Percentiles rank a stretch among this genome's conserved stretches.
Evolutionary conservation across 2,797 vertebrate species (phyloP).

Genomic region (Tiaroga cobitis): DNA sequence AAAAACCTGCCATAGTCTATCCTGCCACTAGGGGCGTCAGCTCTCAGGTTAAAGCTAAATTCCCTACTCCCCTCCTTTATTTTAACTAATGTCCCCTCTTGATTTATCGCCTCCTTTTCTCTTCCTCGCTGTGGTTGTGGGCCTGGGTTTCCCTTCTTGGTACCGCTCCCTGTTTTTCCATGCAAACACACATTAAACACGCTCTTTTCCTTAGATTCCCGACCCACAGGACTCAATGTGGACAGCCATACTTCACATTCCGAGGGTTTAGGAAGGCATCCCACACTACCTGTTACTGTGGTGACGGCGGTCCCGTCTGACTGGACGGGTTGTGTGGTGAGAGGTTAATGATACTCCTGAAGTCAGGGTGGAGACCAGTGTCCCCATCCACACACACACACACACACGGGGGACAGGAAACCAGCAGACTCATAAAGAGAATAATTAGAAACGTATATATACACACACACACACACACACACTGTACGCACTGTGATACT

Average conservation of each 20-base stretch:
- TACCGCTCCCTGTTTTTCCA: conserved; percentile 68
- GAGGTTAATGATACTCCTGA: conserved; percentile 71
- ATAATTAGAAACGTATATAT: conserved; percentile 81
- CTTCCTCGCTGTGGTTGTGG: conserved; percentile 62
- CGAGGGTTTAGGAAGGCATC: conserved; percentile 49
- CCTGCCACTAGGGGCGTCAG: background rate
- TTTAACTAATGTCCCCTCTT: conserved; percentile 16
- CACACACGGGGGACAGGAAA: conserved; percentile 68
- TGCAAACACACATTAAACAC: conserved; percentile 57
- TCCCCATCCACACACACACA: conserved; percentile 47
- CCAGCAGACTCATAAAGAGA: conserved; percentile 75
- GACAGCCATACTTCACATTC: conserved; percentile 60
- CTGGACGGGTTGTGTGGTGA: conserved; percentile 42
- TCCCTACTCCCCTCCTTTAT: background rate
- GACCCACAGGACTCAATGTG: conserved; percentile 19
- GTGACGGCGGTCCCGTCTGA: conserved; percentile 58
- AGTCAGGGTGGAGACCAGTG: conserved; percentile 53
- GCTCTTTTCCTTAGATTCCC: conserved; percentile 24
- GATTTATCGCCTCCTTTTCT: conserved; percentile 34
- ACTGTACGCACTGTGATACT: background rate
- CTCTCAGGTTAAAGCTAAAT: background rate
- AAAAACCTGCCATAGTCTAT: background rate
- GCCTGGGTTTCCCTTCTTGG: conserved; percentile 60
- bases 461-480: background rate
- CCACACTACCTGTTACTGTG: conserved; percentile 67